Evolutionary conservation across 1,140 invertebrate species (phyloP).

Genomic region (Berghia stephanieae): DNA sequence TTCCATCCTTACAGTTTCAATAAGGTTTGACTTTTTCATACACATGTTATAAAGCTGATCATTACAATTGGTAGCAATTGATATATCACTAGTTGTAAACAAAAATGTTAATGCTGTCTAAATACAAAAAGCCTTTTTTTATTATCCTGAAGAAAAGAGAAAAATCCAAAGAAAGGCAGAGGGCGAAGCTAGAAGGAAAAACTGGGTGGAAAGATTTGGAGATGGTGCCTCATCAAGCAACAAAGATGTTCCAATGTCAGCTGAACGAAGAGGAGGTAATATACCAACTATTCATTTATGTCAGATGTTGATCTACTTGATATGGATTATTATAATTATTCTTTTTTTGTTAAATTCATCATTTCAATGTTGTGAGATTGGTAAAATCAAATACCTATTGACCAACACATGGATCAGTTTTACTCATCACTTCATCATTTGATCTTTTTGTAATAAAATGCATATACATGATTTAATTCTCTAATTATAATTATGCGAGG

Average conservation of each 20-base stretch:
- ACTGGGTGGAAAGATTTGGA: slow-evolving; percentile 62
- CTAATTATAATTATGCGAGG: too few relatives aligned
- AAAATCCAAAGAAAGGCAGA: slow-evolving; percentile 83
- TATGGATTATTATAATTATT: background rate
- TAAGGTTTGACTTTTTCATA: too few relatives aligned
- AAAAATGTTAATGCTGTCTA: too few relatives aligned
- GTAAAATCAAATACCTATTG: background rate
- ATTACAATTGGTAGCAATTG: too few relatives aligned
- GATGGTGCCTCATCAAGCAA: slow-evolving; percentile 36
- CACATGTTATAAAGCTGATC: too few relatives aligned
- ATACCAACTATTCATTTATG: background rate
- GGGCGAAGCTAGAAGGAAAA: slow-evolving; percentile 69
- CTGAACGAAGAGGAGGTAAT: slow-evolving; percentile 24
- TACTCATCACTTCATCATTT: too few relatives aligned
- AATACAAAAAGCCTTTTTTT: too few relatives aligned
- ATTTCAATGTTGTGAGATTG: background rate
- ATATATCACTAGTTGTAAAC: too few relatives aligned
- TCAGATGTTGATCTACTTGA: background rate
- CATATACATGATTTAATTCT: too few relatives aligned
- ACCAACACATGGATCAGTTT: too few relatives aligned
- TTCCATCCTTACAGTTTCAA: background rate
- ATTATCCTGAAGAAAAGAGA: slow-evolving; percentile 78
- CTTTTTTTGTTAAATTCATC: background rate
- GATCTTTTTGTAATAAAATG: too few relatives aligned
- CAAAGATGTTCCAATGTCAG: slow-evolving; percentile 28